phyloP scores from a whole-genome alignment of 2,113 vertebrate species.

The Athene noctua region DNA sequence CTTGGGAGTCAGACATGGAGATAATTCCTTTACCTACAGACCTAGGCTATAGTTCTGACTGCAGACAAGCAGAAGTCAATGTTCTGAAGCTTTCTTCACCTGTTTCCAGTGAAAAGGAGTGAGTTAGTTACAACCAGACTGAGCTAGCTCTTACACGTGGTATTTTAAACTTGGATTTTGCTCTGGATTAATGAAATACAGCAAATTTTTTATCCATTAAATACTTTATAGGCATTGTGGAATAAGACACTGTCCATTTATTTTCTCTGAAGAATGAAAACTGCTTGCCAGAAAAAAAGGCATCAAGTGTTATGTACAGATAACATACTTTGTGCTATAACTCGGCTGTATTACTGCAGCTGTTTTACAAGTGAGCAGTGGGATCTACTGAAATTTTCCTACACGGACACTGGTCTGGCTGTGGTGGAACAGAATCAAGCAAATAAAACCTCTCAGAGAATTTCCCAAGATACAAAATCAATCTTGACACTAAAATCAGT shows the following conservation, averaged over 20 bases:
- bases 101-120: neutral
- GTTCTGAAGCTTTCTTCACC: neutral
- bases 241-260: neutral
- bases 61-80: neutral
- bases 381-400: neutral
- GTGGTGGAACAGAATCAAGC: neutral
- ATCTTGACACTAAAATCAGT: neutral
- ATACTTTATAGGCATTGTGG: neutral
- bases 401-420: neutral
- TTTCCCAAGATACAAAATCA: neutral
- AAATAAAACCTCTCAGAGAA: neutral
- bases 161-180: neutral
- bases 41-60: neutral
- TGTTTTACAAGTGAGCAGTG: neutral
- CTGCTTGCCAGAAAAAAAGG: neutral
- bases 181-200: neutral
- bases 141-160: neutral
- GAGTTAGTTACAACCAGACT: neutral
- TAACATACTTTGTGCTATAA: neutral
- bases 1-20: neutral
- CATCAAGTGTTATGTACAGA: neutral
- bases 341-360: neutral
- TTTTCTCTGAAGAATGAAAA: neutral
- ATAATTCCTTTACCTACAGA: neutral
- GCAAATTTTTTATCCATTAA: neutral